phyloP scores from a whole-genome alignment of 2,888 invertebrate genomes.

The Chymomyza caudatula region DNA sequence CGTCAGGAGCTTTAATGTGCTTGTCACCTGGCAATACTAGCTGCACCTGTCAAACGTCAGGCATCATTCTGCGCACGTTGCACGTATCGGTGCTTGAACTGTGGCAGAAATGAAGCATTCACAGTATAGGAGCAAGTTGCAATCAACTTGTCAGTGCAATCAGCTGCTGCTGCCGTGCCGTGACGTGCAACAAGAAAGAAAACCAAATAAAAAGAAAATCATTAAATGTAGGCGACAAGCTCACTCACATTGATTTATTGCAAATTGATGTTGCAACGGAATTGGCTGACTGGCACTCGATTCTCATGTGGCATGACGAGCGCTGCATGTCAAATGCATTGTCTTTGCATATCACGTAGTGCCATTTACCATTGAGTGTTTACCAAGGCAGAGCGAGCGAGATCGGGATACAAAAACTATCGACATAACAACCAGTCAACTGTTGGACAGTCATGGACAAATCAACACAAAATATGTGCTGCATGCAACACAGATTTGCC shows the following conservation, averaged over 20 bases:
- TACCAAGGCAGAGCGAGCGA: neutral
- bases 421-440: neutral
- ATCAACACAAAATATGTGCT: neutral
- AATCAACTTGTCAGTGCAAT: conserved; percentile 60
- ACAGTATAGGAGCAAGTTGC: conserved; percentile 41
- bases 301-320: conserved; percentile 30
- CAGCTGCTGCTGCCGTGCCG: conserved; percentile 22
- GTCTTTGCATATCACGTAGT: conserved; percentile 62
- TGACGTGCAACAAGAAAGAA: neutral
- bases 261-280: conserved; percentile 62
- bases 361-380: conserved; percentile 51
- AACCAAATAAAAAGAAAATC: neutral
- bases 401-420: neutral
- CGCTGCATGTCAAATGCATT: conserved; percentile 55
- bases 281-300: conserved; percentile 36
- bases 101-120: conserved; percentile 7
- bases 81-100: neutral
- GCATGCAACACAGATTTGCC: neutral
- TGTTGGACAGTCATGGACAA: neutral
- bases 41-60: neutral
- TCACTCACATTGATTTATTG: conserved; percentile 55
- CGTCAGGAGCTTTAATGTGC: neutral
- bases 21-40: neutral
- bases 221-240: neutral
- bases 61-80: neutral